Base-by-base conservation (phyloP, 2,888 invertebrate species). In the Aphodius sticticus region DNA sequence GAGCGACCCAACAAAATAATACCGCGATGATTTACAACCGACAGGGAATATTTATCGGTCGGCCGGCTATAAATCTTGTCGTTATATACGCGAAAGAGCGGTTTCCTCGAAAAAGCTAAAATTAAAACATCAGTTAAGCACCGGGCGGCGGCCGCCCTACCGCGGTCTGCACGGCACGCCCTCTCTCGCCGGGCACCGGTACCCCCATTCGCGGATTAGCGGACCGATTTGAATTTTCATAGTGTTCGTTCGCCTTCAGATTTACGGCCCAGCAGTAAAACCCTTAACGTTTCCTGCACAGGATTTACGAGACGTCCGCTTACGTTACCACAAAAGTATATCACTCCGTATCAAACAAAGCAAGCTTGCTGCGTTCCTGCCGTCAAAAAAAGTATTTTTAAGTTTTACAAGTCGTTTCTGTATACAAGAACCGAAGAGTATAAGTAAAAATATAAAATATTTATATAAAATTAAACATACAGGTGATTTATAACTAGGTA, bases 241-340 rank as follows among this genome's bases (percentile, higher is more conserved):
- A 76, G 69, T 76, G 69, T 76, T 76, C 53, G 26, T 53, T 69
- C 69, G 6, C 16, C 16, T 69, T 69, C 35, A 69, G 69, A 76
- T 76, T 76, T 76, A 76, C 69, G 76, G 69, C 16, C 76, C 14
- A 76, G 69, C 69, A 76, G 53, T 53, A 76, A 76, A 53, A 76
- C 16, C 76, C 16, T 16, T 69, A 16, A 69, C 16, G 69, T 69
- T 69, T 53, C 69, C 53, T 53, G 53, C 7, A 7, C 53, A 16
- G 4, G 16, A 69, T 76, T 76, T 76, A 76, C 76, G 16, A 69
- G 16, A n/a, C 76, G 53, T 16, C 69, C 35, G n/a, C 69, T 76
- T 76, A 38, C 26, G 69, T 53, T 69, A 76, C 69, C 76, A 53
- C n/a, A 76, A 76, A 76, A 16, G 76, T 53, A 53, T 53, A 53